Evolutionary conservation across 2,113 vertebrate species (phyloP), one percentile per base, ranked within the genome.

Genomic region (Dascyllus trimaculatus): DNA sequence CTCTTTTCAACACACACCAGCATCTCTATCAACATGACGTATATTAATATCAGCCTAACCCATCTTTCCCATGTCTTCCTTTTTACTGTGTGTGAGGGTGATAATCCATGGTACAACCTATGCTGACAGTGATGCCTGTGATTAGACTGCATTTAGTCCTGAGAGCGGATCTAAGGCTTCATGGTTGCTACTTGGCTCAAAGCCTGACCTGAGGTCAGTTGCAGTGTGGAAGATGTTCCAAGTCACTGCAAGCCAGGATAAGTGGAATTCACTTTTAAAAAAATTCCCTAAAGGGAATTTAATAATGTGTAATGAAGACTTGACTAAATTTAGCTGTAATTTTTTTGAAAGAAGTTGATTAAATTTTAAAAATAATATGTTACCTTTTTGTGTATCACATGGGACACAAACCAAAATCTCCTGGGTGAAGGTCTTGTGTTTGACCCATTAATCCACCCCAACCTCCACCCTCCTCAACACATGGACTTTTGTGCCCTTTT

Each of bases 181-280:
- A 22, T 53, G 22, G 5, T 68, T 26, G 57, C 32, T 8, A 4
- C 14, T 71, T 63, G 35, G 65, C 21, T 56, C 7, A 29, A 48
- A 59, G 45, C 68, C 49, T 80, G 68, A 84, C 26, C 52, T 68
- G 32, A 67, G 71, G 69, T 83, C 49, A 64, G 22, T 57, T 64
- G 51, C 64, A 61, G 48, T 60, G 54, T 29, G 49, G 48, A 71
- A 53, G 6, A 61, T 57, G 24, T 46, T 35, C 32, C 32, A 35
- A 35, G 9, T 35, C 8, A 35, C 32, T 35, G 32, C 7, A 35
- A 35, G 32, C 32, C 1, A 35, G 29, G 29, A 29, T 29, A 29
- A 29, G 29, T 29, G 29, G 18, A 48, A 35, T 35, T 29, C 5
- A 29, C 26, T 29, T 29, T 29, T 9, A 9, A 35, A 35, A 10